Conservation (phyloP, 1,140 invertebrate species). For the Drosophila chauvacae region DNA sequence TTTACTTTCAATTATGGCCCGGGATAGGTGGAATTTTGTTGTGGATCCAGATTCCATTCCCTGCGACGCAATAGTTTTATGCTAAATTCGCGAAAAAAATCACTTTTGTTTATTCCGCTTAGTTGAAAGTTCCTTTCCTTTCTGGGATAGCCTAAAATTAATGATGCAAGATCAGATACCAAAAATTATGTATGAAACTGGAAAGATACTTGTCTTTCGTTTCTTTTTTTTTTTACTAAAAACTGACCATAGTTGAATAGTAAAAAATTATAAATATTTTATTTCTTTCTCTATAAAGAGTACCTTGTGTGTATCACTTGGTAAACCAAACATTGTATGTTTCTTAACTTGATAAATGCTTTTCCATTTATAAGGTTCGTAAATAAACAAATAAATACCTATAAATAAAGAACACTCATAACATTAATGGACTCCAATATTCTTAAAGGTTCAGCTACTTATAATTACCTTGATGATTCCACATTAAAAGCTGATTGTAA, state of each 20-base stretch:
- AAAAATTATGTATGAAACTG: not conserved
- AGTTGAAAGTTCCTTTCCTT: conserved; percentile 47
- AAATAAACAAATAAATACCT: not conserved
- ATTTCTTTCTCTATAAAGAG: not conserved
- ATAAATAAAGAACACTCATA: not conserved
- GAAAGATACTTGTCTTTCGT: not conserved
- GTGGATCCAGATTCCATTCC: conserved; percentile 44
- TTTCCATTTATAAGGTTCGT: not conserved
- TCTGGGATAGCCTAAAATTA: conserved; percentile 9
- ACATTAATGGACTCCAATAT: not conserved
- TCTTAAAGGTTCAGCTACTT: not conserved
- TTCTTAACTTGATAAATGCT: not conserved
- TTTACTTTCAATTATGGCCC: conserved; percentile 74
- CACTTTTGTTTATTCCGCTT: conserved; percentile 57
- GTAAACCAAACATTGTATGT: not conserved
- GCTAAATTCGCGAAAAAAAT: conserved; percentile 37
- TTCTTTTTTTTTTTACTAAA: too few relatives aligned
- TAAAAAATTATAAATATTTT: too few relatives aligned
- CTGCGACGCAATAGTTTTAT: conserved; percentile 73
- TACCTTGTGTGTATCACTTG: not conserved
- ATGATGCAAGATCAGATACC: conserved; percentile 23
- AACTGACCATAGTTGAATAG: too few relatives aligned
- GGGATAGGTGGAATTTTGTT: conserved; percentile 49
- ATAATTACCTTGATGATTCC: conserved; percentile 1
- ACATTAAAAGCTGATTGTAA: conserved; percentile 4